These are phyloP conservation scores for Amphiprion percula DNA, from an alignment of 2,113 vertebrate species.

Conservation along the genomic window DNA sequence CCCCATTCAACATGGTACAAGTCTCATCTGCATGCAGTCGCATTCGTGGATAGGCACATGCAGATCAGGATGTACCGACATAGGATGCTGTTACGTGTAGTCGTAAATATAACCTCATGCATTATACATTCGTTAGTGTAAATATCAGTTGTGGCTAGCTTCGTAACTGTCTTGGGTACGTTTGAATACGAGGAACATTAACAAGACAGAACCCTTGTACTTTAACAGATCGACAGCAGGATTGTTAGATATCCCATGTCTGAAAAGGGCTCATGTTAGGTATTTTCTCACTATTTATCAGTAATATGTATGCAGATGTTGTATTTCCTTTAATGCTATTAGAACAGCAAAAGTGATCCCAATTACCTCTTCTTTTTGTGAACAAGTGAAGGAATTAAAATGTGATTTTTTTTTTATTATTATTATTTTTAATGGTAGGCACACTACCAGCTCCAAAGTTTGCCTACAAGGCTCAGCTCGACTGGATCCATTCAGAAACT, in stretches of 20 bases:
- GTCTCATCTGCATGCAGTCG: too few species aligned
- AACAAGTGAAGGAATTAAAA: conserved; percentile 53
- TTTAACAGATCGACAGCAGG: neutral
- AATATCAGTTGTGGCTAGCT: too few species aligned
- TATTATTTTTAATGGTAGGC: neutral
- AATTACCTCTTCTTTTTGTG: conserved; percentile 25
- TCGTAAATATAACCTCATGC: too few species aligned
- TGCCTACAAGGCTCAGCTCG: conserved; percentile 12
- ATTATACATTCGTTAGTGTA: too few species aligned
- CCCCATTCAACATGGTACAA: too few species aligned
- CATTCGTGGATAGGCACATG: too few species aligned
- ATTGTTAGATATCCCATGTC: too few species aligned
- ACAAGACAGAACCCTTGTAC: too few species aligned
- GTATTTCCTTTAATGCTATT: conserved; percentile 30
- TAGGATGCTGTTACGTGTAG: too few species aligned
- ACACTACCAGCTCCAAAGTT: neutral
- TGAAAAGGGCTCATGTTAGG: neutral
- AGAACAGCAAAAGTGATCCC: conserved; percentile 25
- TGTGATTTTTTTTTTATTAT: conserved; percentile 44
- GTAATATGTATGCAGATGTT: conserved; percentile 38
- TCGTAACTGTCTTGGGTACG: too few species aligned
- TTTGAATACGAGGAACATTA: too few species aligned
- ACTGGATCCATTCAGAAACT: conserved; percentile 11
- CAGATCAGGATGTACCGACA: too few species aligned
- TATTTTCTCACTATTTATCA: conserved; percentile 1